Evolutionary conservation across 2,888 invertebrate species (phyloP).

Genomic region (Alloscopus bannaensis): DNA sequence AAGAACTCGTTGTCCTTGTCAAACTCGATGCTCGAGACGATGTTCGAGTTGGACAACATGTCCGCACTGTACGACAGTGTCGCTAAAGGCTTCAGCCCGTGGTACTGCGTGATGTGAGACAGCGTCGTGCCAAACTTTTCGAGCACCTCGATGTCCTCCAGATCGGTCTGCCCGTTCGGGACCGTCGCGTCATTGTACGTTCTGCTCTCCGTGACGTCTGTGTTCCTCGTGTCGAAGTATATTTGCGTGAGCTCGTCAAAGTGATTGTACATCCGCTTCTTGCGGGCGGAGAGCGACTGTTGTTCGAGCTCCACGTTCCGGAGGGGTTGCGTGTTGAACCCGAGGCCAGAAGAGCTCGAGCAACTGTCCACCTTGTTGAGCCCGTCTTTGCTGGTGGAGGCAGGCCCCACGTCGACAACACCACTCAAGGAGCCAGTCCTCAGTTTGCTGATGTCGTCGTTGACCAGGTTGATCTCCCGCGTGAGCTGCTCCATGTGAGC

Average conservation of each 20-base stretch:
- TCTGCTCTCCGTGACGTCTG: conserved; percentile 53
- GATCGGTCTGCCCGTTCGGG: conserved; percentile 66
- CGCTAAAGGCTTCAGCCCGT: conserved; percentile 86
- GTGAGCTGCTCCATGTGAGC: conserved; percentile 82
- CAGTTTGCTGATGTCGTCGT: conserved; percentile 80
- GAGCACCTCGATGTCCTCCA: conserved; percentile 78
- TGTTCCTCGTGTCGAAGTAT: conserved; percentile 85
- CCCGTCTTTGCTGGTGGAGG: conserved; percentile 40
- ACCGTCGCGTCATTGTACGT: conserved; percentile 61
- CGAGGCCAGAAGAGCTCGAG: conserved; percentile 55
- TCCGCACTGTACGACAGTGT: conserved; percentile 94
- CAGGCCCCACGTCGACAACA: conserved; percentile 75
- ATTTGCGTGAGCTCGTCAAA: conserved; percentile 93
- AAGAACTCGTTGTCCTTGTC: conserved; percentile 97
- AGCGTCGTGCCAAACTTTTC: conserved; percentile 90
- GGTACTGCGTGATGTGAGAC: conserved; percentile 89
- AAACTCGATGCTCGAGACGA: conserved; percentile 95
- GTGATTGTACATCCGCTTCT: conserved; percentile 87
- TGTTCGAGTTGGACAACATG: conserved; percentile 86
- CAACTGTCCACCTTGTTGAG: conserved; percentile 31
- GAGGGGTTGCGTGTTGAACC: conserved; percentile 69
- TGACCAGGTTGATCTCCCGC: conserved; percentile 85
- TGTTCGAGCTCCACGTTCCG: conserved; percentile 54
- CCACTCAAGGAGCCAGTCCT: conserved; percentile 79
- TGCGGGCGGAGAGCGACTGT: conserved; percentile 81